Base-by-base conservation (phyloP, 2,888 invertebrate species). In the Cryptophagus acutangulus region DNA sequence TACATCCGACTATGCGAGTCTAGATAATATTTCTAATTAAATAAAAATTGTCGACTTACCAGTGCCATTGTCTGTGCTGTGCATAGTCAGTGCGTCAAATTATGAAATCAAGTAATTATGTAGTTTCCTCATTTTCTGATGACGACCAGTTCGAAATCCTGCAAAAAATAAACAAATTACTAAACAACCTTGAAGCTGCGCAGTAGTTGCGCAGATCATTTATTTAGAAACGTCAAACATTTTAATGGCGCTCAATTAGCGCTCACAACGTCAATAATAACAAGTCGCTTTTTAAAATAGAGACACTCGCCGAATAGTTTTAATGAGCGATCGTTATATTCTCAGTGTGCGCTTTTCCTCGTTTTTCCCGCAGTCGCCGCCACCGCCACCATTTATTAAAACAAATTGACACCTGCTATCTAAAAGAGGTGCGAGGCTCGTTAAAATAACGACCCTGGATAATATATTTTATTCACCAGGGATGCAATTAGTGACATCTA, bases 371-470 rank as follows among this genome's bases (percentile, higher is more conserved):
- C 41, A 43, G 36, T 41, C 38, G 26, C 24, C 18, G 28, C 45
- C 34, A 17, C 29, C 41, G 42, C 52, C 61, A 62, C 68, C 69
- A 70, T 70, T 67, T 66, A 69, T 71, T 70, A 71, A 66, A 69
- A 70, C 69, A 71, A 71, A 70, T 70, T 70, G 70, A 69, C 70
- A 71, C 69, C 68, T 70, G 66, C 65, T 62, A 60, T 61, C 62
- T 59, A 55, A 56, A 58, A 62, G 59, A 56, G 55, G 50, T 46
- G 49, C 49, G 52, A 51, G 48, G 10, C 26, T 26, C 26, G 26
- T 26, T 26, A 26, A 26, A 26, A 26, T 26, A 26, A 26, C 26
- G 26, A 26, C 12, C 26, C n/a, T n/a, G n/a, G n/a, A n/a, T n/a
- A n/a, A n/a, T n/a, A n/a, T n/a, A n/a, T n/a, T n/a, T n/a, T n/a